Conservation (phyloP, 2,888 invertebrate species). For the Troides aeacus region DNA sequence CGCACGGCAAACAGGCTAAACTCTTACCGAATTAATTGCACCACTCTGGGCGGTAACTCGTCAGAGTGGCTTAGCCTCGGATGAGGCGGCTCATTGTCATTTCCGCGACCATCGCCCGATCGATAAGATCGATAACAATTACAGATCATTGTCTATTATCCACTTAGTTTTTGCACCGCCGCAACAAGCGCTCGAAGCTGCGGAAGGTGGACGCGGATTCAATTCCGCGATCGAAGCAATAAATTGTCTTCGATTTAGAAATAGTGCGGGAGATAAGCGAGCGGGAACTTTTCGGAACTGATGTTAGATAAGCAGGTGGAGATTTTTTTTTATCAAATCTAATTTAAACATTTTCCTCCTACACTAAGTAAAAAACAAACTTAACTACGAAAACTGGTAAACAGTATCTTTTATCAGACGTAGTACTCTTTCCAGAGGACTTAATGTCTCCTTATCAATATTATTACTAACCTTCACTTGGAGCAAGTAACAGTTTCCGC, state of each 20-base stretch:
- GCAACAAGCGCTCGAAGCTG: conserved; percentile 19
- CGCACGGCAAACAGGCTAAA: conserved; percentile 56
- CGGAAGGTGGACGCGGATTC: conserved; percentile 8
- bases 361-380: not conserved
- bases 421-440: no score
- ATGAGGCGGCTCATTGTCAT: conserved; percentile 46
- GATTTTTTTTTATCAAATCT: not conserved
- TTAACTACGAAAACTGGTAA: not conserved
- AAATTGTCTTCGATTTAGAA: conserved; percentile 5
- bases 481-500: no score
- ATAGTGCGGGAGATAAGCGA: not conserved
- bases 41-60: conserved; percentile 70
- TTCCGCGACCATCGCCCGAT: conserved; percentile 37
- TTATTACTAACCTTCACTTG: no score
- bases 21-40: conserved; percentile 75
- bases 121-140: conserved; percentile 45
- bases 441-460: no score
- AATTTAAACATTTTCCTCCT: conserved; percentile 8
- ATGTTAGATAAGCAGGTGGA: not conserved
- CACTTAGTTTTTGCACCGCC: conserved; percentile 26
- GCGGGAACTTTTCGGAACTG: not conserved
- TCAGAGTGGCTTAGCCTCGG: conserved; percentile 49
- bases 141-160: conserved; percentile 39
- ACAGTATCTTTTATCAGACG: not conserved
- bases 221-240: conserved; percentile 10